Percentiles rank a stretch among this genome's conserved stretches.
phyloP scores from a whole-genome alignment of 30 jellyfish, hydroid and myxozoan genomes.

The Turritopsis rubra region DNA sequence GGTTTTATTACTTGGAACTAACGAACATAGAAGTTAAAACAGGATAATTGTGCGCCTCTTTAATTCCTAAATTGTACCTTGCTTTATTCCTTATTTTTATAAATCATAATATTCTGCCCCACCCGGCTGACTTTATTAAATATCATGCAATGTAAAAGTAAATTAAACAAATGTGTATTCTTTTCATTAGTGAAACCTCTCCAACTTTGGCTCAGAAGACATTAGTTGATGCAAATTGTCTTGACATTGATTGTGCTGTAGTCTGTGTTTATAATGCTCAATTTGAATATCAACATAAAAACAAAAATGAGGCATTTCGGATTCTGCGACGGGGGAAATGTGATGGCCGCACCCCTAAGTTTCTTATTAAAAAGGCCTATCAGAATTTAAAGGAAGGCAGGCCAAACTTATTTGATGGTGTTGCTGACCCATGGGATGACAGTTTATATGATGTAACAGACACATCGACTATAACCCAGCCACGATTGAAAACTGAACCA shows the following conservation, averaged over 20 bases:
- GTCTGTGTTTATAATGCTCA: conserved; percentile 37
- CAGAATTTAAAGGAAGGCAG: conserved; percentile 1
- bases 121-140: not conserved
- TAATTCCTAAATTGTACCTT: no score
- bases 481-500: not conserved
- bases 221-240: conserved; percentile 24
- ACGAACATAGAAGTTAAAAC: no score
- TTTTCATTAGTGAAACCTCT: conserved; percentile 21
- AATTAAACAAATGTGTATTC: no score
- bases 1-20: no score
- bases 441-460: conserved; percentile 16
- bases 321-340: conserved; percentile 22
- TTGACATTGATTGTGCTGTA: conserved; percentile 36
- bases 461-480: conserved; percentile 16
- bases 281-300: conserved; percentile 21
- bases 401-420: conserved; percentile 26
- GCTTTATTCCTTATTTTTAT: no score
- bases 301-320: conserved; percentile 12
- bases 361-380: conserved; percentile 19
- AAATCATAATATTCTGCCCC: not conserved
- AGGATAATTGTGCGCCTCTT: no score
- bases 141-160: not conserved
- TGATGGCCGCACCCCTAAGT: conserved; percentile 30
- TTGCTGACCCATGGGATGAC: conserved; percentile 35
- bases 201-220: conserved; percentile 30